phyloP scores from a whole-genome alignment of 2,113 vertebrate species.

The Oryzias woworae region DNA sequence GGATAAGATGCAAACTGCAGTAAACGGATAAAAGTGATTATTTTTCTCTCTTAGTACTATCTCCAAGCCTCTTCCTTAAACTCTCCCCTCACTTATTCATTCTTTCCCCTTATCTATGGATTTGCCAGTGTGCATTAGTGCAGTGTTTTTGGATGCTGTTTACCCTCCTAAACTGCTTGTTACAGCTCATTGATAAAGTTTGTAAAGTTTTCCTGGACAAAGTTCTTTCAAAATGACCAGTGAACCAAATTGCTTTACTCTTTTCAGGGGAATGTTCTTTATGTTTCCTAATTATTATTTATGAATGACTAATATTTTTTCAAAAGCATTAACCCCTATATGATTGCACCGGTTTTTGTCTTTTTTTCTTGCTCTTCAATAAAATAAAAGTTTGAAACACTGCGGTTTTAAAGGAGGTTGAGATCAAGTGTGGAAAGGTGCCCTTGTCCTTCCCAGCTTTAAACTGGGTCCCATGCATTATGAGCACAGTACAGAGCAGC shows the following conservation, averaged over 20 bases:
- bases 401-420: conserved; percentile 17
- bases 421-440: conserved; percentile 54
- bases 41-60: neutral
- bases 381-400: conserved; percentile 1
- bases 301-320: no score
- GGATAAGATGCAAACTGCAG: no score
- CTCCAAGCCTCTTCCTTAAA: conserved; percentile 34
- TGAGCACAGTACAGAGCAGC: conserved; percentile 50
- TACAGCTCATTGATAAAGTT: no score
- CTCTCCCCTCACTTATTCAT: conserved; percentile 25
- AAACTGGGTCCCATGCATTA: conserved; percentile 77
- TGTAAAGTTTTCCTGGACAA: no score
- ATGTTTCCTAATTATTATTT: no score
- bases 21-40: no score
- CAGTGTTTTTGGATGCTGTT: conserved; percentile 49
- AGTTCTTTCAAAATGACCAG: no score
- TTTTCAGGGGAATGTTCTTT: no score
- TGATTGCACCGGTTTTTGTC: neutral
- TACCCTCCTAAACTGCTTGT: neutral
- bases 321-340: neutral
- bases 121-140: conserved; percentile 73
- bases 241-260: no score
- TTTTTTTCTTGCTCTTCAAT: neutral
- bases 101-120: conserved; percentile 29
- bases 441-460: conserved; percentile 48